phyloP scores from a whole-genome alignment of 2,797 vertebrate species.

The Melanotaenia boesemani region DNA sequence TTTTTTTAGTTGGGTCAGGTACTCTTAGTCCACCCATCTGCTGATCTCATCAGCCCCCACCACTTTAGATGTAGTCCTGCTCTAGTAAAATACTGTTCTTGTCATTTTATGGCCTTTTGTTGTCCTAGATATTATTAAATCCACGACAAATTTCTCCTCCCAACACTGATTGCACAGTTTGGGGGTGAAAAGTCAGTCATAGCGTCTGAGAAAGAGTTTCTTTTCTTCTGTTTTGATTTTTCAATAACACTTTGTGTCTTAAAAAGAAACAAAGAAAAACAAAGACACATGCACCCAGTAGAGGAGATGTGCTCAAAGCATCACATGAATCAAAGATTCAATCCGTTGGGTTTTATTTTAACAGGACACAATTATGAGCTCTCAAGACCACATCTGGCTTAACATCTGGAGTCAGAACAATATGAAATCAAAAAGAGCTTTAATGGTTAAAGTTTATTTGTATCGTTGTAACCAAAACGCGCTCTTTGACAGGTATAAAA shows the following conservation, averaged over 20 bases:
- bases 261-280: slow-evolving; percentile 28
- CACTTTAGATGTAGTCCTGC: slow-evolving; percentile 44
- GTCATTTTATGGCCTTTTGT: slow-evolving; percentile 38
- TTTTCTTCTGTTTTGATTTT: slow-evolving; percentile 8
- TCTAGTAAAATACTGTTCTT: slow-evolving; percentile 46
- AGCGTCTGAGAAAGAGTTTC: slow-evolving; percentile 12
- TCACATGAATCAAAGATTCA: slow-evolving; percentile 34
- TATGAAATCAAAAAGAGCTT: slow-evolving; percentile 22
- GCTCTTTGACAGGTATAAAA: background rate
- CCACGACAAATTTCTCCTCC: slow-evolving; percentile 43
- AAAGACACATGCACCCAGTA: slow-evolving; percentile 25
- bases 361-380: slow-evolving; percentile 58
- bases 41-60: slow-evolving; percentile 58
- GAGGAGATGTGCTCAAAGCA: slow-evolving; percentile 36
- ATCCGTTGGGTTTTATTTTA: slow-evolving; percentile 55
- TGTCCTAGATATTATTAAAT: slow-evolving; percentile 50
- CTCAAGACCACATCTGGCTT: slow-evolving; percentile 42
- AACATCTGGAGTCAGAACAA: slow-evolving; percentile 37
- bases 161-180: slow-evolving; percentile 34
- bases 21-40: slow-evolving; percentile 58
- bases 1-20: slow-evolving; percentile 58
- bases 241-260: slow-evolving; percentile 25
- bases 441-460: slow-evolving; percentile 32
- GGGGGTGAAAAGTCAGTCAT: slow-evolving; percentile 4
- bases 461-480: background rate